Base-by-base conservation (phyloP, 2,888 invertebrate genomes). In the Magallana nippona region DNA sequence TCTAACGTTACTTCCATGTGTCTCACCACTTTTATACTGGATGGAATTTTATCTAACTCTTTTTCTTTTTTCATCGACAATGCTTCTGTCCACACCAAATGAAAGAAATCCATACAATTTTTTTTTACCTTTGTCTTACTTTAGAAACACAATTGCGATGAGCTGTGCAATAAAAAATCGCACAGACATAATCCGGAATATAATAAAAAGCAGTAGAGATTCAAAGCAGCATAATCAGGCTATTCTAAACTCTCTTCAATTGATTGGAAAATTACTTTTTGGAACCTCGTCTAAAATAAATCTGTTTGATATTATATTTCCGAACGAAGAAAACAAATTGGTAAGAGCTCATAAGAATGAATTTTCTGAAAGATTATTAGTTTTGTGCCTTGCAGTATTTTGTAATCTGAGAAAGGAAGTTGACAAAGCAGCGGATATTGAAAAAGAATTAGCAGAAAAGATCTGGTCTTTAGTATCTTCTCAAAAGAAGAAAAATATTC, bases 11-110 rank as follows among this genome's bases (percentile, higher is more conserved):
- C 84, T 90, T 55, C 90, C 91, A 8, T 85, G 88, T 17, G n/a
- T 88, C 22, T 82, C 84, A 8, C 81, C 85, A 19, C 87, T 91
- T 22, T 79, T 88, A 15, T 86, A 90, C 78, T 91, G 91, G 91
- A 55, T 89, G 17, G 91, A 91, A 77, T 89, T 90, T 79, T 91
- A 84, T 80, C 63, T 85, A 10, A 82, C 86, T 1, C 17, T 90
- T 8, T 87, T 88, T 1, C 86, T 90, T 63, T 84, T 88, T 13
- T 71, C 71, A 27, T 27, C 32, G 10, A 71, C 71, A 5, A 32
- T 32, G 15, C 71, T 32, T 2, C 13, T 22, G 62, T 89, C 22
- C 82, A 87, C 17, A 87, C 89, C 3, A 89, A 88, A 83, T n/a
- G 86, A n/a, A 15, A 79, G 44, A 5, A 44, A 3, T 17, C n/a